Evolutionary conservation across 2,888 invertebrate genomes (phyloP).

Genomic region (Ephialtes manifestator): DNA sequence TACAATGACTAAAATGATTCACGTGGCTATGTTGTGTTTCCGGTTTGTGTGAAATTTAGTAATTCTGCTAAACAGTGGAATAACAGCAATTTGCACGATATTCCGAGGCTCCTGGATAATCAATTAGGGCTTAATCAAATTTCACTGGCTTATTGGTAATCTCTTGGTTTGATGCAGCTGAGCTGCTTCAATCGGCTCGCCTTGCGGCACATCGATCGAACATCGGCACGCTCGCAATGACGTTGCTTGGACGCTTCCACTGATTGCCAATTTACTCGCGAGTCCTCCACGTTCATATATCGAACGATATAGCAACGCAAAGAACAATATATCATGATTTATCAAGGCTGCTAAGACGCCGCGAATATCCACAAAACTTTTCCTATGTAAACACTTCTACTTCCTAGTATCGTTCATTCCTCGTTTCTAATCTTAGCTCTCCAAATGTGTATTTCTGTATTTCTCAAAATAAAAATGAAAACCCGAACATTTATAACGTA

Average conservation of each 20-base stretch:
- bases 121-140: constrained; percentile 58
- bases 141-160: constrained; percentile 60
- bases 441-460: not conserved
- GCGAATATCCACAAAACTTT: constrained; percentile 1
- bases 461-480: not conserved
- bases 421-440: not conserved
- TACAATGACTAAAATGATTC: not conserved
- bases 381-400: not conserved
- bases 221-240: constrained; percentile 30
- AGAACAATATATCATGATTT: constrained; percentile 15
- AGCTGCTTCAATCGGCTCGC: constrained; percentile 33
- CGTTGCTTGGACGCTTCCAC: constrained; percentile 45
- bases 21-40: not conserved
- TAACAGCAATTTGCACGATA: constrained; percentile 24
- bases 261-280: constrained; percentile 66
- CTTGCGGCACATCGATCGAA: constrained; percentile 47
- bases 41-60: constrained; percentile 1
- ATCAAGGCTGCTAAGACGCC: not conserved
- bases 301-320: constrained; percentile 4
- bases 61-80: not conserved
- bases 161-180: constrained; percentile 38
- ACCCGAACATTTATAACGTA: too few species aligned
- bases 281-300: constrained; percentile 38
- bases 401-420: constrained; percentile 1
- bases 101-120: constrained; percentile 32